Conservation (phyloP, 2,797 vertebrate genomes). For the Cyclopterus lumpus region DNA sequence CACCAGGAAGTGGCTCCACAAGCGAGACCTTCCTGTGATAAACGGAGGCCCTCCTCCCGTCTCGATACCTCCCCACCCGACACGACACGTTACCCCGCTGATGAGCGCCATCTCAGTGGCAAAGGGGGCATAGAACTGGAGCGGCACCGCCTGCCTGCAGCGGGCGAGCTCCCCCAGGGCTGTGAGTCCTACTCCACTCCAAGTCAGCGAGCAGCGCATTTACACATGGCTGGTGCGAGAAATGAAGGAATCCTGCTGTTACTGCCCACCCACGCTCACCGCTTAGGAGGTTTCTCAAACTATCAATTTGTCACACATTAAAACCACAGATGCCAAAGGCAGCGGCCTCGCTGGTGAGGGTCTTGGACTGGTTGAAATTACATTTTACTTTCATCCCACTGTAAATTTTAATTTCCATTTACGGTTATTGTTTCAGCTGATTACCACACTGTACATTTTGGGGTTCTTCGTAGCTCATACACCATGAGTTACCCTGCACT, state of each 20-base stretch:
- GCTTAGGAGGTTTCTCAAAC: constrained; percentile 43
- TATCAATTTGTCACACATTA: constrained; percentile 24
- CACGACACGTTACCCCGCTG: constrained; percentile 15
- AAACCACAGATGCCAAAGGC: constrained; percentile 76
- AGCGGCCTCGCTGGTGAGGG: constrained; percentile 54
- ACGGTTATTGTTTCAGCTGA: constrained; percentile 46
- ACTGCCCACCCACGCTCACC: constrained; percentile 55
- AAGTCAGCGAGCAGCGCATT: constrained; percentile 23
- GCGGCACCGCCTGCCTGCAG: constrained; percentile 43
- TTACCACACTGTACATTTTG: constrained; percentile 23
- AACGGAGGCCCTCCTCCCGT: constrained; percentile 1
- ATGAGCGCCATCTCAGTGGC: constrained; percentile 28
- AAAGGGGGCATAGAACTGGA: constrained; percentile 37
- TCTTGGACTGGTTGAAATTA: constrained; percentile 36
- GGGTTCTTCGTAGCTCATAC: constrained; percentile 4
- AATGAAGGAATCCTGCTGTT: constrained; percentile 47
- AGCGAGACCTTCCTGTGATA: constrained; percentile 92
- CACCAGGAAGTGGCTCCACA: constrained; percentile 82
- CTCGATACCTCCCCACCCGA: constrained; percentile 8
- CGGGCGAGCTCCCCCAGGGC: constrained; percentile 23
- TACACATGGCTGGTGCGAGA: constrained; percentile 25
- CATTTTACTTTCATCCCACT: constrained; percentile 30
- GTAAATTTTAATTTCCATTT: constrained; percentile 42
- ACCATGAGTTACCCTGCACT: constrained; percentile 22
- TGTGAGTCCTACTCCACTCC: constrained; percentile 26